Conservation (phyloP, 2,888 invertebrate genomes). For the Alentia gelatinosa region DNA sequence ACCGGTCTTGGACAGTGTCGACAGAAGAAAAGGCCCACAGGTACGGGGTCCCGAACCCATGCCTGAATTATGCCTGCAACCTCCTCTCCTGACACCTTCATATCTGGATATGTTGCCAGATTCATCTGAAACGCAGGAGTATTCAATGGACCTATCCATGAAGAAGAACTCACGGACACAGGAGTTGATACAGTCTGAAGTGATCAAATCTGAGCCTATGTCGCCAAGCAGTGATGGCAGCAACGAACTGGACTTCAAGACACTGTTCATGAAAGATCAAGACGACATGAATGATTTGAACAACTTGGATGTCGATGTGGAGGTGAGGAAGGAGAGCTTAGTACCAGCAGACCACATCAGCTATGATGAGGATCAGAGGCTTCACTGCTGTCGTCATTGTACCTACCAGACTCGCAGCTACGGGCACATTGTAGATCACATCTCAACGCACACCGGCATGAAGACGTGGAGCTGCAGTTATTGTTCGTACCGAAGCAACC, state of each 20-base stretch:
- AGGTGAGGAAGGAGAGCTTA: conserved; percentile 39
- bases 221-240: not conserved
- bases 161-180: not conserved
- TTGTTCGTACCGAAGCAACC: conserved; percentile 35
- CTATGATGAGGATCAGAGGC: not conserved
- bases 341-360: conserved; percentile 32
- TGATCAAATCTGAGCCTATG: not conserved
- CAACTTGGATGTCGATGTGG: conserved; percentile 38
- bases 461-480: conserved; percentile 24
- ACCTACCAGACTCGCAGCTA: conserved; percentile 32
- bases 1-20: not conserved
- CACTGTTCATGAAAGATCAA: not conserved
- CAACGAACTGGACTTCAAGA: not conserved
- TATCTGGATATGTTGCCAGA: conserved; percentile 23
- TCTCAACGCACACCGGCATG: conserved; percentile 35
- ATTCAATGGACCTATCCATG: not conserved
- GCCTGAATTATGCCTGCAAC: conserved; percentile 26
- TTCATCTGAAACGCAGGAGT: conserved; percentile 5
- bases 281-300: not conserved
- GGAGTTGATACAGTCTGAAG: not conserved
- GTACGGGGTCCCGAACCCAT: not conserved
- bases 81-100: conserved; percentile 17
- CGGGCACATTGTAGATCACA: conserved; percentile 24
- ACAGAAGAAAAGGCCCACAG: not conserved
- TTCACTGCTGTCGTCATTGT: conserved; percentile 37